These are phyloP conservation scores for Burhinus bistriatus DNA, from an alignment of 2,113 vertebrate species.

Conservation along the genomic window DNA sequence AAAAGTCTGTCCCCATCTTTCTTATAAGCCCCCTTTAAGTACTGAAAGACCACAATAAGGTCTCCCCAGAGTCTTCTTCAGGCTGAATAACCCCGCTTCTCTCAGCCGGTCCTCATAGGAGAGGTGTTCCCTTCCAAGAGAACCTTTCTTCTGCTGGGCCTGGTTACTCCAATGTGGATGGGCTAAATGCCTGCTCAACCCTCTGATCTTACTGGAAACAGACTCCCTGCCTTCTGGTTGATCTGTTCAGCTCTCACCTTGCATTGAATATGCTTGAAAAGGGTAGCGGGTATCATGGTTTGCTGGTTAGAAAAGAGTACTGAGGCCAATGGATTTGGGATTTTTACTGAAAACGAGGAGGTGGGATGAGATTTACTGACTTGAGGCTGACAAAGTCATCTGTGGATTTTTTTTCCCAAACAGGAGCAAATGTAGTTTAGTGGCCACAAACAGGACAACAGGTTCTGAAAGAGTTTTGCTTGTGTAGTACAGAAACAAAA, in stretches of 20 bases:
- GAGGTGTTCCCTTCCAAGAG: background rate
- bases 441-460: background rate
- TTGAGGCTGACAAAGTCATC: background rate
- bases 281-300: background rate
- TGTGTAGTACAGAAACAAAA: background rate
- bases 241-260: background rate
- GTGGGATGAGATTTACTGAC: background rate
- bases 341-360: background rate
- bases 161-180: background rate
- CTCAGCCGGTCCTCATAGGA: background rate
- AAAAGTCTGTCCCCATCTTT: background rate
- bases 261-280: background rate
- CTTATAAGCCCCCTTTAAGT: background rate
- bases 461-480: background rate
- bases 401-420: background rate
- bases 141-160: background rate
- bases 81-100: background rate
- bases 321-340: background rate
- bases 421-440: background rate
- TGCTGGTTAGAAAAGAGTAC: background rate
- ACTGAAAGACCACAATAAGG: background rate
- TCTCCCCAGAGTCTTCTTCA: background rate
- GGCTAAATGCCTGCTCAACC: background rate
- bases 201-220: background rate
- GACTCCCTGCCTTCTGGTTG: background rate